Conservation (phyloP, 2,888 invertebrate species). For the Leptarthrus brevirostris region DNA sequence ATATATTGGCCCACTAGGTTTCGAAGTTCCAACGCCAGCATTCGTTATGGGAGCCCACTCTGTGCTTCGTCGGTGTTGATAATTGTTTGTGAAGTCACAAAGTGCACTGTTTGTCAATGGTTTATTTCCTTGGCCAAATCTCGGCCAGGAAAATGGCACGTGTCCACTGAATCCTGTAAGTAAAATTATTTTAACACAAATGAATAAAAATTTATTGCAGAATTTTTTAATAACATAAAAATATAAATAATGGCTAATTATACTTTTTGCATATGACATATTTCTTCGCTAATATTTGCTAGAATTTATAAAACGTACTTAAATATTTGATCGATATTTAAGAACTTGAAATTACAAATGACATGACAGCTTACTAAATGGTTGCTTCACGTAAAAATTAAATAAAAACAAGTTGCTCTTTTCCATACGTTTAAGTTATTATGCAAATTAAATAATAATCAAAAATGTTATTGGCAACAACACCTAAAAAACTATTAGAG, state of each 20-base stretch:
- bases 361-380: too few species aligned
- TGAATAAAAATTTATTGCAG: too few species aligned
- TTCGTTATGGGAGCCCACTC: conserved; percentile 76
- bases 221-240: too few species aligned
- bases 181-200: conserved; percentile 3
- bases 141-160: conserved; percentile 62
- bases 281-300: not conserved
- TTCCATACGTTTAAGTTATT: too few species aligned
- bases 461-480: too few species aligned
- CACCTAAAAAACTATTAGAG: too few species aligned
- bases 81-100: conserved; percentile 80
- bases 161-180: conserved; percentile 62
- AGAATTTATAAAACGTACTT: too few species aligned
- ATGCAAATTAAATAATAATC: too few species aligned
- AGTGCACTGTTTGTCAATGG: conserved; percentile 77
- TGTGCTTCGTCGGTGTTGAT: conserved; percentile 76
- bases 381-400: too few species aligned
- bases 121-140: conserved; percentile 66
- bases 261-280: conserved; percentile 56
- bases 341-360: too few species aligned
- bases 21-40: conserved; percentile 59
- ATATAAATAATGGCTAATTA: not conserved
- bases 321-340: conserved; percentile 50
- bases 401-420: too few species aligned
- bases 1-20: conserved; percentile 61